Evolutionary conservation across 37 sponge, comb jelly and placozoan species (phyloP).

Genomic region (Oscarella lobularis): DNA sequence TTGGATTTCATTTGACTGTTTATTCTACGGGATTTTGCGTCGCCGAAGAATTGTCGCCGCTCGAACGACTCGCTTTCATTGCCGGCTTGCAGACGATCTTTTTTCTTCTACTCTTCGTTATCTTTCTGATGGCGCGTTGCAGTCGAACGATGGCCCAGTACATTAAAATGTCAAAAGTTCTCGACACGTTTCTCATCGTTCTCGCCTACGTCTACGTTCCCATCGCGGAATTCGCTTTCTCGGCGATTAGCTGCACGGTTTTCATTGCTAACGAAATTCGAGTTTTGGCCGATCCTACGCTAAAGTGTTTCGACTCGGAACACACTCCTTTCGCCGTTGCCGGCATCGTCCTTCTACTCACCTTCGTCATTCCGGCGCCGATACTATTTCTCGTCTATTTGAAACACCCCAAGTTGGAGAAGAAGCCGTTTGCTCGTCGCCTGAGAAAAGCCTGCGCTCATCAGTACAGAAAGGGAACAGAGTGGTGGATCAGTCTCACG

Average conservation of each 20-base stretch:
- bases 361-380: neutral
- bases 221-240: neutral
- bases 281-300: neutral
- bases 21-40: no score
- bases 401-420: no score
- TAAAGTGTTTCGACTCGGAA: neutral
- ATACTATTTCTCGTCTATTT: neutral
- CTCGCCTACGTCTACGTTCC: neutral
- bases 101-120: neutral
- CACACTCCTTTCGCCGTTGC: neutral
- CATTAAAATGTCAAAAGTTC: neutral
- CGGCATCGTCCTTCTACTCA: neutral
- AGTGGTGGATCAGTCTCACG: neutral
- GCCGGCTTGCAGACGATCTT: neutral
- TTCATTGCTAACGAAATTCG: neutral
- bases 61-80: neutral
- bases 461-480: neutral
- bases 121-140: neutral
- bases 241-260: neutral
- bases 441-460: neutral
- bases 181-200: neutral
- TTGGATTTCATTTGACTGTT: no score
- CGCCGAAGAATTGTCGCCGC: neutral
- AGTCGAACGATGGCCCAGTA: neutral
- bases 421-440: no score